These are phyloP conservation scores for Melanotaenia duboulayi DNA, from an alignment of 2,113 vertebrate genomes.

Conservation along the genomic window DNA sequence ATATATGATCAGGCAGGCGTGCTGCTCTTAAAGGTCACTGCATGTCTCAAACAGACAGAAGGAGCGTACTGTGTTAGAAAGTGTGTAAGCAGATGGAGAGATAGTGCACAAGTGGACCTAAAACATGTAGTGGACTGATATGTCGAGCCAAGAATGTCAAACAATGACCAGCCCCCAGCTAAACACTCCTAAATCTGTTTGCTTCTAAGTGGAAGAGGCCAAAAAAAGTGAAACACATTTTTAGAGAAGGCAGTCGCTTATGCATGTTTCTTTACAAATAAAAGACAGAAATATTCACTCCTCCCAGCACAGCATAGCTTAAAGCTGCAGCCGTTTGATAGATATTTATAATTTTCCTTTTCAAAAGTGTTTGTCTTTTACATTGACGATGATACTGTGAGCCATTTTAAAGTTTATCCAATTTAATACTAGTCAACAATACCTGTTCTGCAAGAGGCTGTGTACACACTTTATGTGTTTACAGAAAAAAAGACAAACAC, in stretches of 20 bases:
- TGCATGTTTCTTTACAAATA: not conserved
- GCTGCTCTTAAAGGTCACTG: constrained; percentile 67
- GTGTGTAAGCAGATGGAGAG: constrained; percentile 34
- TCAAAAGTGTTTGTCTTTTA: not conserved
- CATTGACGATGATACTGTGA: not conserved
- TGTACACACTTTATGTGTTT: constrained; percentile 6
- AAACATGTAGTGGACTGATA: constrained; percentile 23
- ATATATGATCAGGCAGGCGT: constrained; percentile 46
- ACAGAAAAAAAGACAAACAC: constrained; percentile 15
- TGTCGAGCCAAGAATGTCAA: constrained; percentile 20
- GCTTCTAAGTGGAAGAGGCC: not conserved
- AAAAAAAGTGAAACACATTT: not conserved
- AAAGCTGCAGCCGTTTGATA: not conserved
- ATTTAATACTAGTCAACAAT: not conserved
- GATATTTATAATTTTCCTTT: not conserved
- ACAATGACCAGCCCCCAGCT: constrained; percentile 10
- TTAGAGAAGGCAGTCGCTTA: not conserved
- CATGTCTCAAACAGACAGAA: constrained; percentile 29
- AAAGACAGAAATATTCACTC: not conserved
- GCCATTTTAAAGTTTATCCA: not conserved
- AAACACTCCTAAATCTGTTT: constrained; percentile 9
- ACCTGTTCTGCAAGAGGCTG: not conserved
- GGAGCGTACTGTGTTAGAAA: constrained; percentile 17
- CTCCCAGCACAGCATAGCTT: not conserved
- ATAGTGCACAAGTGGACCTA: constrained; percentile 41